Evolutionary conservation across 1,140 invertebrate genomes (phyloP), one percentile per base, ranked within the genome.

Genomic region (Gonatopus flavifemur): DNA sequence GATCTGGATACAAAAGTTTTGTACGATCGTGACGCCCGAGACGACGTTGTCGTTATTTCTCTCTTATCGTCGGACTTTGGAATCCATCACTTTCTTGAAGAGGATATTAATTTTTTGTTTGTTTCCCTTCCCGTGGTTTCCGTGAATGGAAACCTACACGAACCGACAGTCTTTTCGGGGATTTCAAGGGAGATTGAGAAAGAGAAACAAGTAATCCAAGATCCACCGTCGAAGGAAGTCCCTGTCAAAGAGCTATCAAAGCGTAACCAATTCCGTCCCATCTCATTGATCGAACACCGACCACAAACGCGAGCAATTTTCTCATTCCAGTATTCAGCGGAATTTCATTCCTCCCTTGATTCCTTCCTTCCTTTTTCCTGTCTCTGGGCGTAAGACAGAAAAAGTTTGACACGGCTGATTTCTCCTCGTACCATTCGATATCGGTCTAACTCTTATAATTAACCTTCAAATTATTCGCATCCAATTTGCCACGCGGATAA

Each of bases 11-110:
- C 58, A 60, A 61, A 65, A 67, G 62, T 72, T 72, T 71, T 66
- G 58, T 66, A n/a, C n/a, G 71, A 70, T 71, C 66, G 64, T 66
- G 64, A 68, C 58, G 57, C 55, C 55, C 55, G 22, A n/a, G n/a
- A 10, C 51, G 53, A 57, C 59, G 58, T 59, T 58, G 57, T 63
- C 42, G 40, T 53, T 46, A 47, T 46, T 35, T n/a, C n/a, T n/a
- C n/a, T n/a, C n/a, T n/a, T n/a, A n/a, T n/a, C n/a, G n/a, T n/a
- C n/a, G n/a, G n/a, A n/a, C n/a, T n/a, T n/a, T n/a, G n/a, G n/a
- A n/a, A n/a, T n/a, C n/a, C n/a, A n/a, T n/a, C n/a, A n/a, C n/a
- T n/a, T n/a, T n/a, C n/a, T n/a, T n/a, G n/a, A n/a, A n/a, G n/a
- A n/a, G n/a, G n/a, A n/a, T n/a, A n/a, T n/a, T n/a, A n/a, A n/a